Percentiles rank a stretch among this genome's conserved stretches.
Evolutionary conservation across 2,113 vertebrate genomes (phyloP).

Genomic region (Gila orcuttii): DNA sequence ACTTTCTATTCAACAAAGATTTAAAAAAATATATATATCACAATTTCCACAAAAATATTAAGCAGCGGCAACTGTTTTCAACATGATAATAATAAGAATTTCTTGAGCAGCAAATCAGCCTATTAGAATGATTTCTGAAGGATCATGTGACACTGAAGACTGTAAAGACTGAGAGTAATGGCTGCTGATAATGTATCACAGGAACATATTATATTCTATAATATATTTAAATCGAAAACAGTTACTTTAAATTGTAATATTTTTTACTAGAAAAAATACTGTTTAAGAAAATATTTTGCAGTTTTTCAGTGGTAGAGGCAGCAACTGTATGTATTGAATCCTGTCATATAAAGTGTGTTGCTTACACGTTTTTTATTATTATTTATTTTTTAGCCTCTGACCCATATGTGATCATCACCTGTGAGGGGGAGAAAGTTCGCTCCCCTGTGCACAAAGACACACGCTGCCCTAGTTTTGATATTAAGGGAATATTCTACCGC

Average conservation of each 20-base stretch:
- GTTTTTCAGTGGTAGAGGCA: not conserved
- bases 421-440: constrained; percentile 86
- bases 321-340: not conserved
- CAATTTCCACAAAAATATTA: too few species aligned
- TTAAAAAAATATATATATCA: too few species aligned
- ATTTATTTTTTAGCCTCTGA: constrained; percentile 76
- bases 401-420: constrained; percentile 91
- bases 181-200: not conserved
- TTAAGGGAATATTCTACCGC: constrained; percentile 92
- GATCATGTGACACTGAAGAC: not conserved
- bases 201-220: not conserved
- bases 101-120: not conserved
- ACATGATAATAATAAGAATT: not conserved
- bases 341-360: not conserved
- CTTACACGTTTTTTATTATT: not conserved
- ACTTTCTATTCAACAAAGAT: too few species aligned
- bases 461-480: constrained; percentile 80
- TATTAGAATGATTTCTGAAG: not conserved
- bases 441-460: constrained; percentile 82
- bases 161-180: not conserved
- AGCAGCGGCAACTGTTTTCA: not conserved
- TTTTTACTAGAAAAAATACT: not conserved
- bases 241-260: not conserved
- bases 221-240: not conserved
- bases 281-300: not conserved